A percentile compares a stretch with the other conserved stretches of the same genome.
Evolutionary conservation across 2,113 vertebrate genomes (phyloP).

Genomic region (Heterotis niloticus): DNA sequence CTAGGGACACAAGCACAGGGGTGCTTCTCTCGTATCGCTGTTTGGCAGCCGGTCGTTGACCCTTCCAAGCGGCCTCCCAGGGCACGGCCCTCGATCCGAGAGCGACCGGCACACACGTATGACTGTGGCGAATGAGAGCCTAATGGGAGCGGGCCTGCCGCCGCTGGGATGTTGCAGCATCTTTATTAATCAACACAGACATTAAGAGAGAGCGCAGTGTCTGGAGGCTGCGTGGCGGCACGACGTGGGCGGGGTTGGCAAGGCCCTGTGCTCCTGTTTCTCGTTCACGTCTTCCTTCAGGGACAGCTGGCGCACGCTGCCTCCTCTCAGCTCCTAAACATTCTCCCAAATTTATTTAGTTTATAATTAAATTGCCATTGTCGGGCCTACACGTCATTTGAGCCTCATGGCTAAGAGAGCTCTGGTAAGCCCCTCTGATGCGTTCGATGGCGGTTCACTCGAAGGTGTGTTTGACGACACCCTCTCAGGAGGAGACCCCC

Average conservation of each 20-base stretch:
- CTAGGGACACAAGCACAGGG: background rate
- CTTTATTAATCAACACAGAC: background rate
- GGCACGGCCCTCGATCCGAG: background rate
- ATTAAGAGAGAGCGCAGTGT: background rate
- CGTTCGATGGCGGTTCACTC: background rate
- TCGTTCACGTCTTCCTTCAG: background rate
- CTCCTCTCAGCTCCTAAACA: slow-evolving; percentile 51
- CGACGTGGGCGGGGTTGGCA: slow-evolving; percentile 35
- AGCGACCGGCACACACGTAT: background rate
- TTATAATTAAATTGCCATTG: slow-evolving; percentile 46
- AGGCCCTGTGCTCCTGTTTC: slow-evolving; percentile 13
- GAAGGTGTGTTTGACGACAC: too few species aligned
- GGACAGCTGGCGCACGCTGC: background rate
- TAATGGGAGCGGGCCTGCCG: background rate
- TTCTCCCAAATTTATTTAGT: slow-evolving; percentile 39
- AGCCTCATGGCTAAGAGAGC: slow-evolving; percentile 17
- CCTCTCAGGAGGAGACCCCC: too few species aligned
- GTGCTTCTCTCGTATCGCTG: too few species aligned
- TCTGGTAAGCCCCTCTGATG: background rate
- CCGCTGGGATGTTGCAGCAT: background rate
- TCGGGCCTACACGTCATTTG: slow-evolving; percentile 8
- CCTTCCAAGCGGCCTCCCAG: too few species aligned
- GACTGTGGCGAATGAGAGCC: background rate
- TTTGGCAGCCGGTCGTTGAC: background rate
- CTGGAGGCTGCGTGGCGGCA: background rate